These are phyloP conservation scores for Tribolium freemani DNA, from an alignment of 2,888 invertebrate species.

Conservation along the genomic window DNA sequence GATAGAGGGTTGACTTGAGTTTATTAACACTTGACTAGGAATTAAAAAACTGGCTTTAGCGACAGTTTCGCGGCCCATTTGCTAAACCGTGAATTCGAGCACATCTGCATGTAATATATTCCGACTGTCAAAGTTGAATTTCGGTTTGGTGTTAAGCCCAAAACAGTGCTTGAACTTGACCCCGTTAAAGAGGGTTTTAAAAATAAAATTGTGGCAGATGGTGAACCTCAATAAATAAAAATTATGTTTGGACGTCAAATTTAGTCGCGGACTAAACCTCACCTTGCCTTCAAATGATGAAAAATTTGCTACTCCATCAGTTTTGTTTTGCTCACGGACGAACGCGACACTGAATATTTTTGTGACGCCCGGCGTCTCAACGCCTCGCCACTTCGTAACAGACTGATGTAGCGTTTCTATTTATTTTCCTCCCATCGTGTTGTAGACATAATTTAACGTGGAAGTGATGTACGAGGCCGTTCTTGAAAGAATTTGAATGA, in stretches of 20 bases:
- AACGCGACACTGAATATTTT: slow-evolving; percentile 31
- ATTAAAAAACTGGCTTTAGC: neutral
- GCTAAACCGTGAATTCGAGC: neutral
- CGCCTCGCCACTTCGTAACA: slow-evolving; percentile 43
- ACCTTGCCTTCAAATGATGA: neutral
- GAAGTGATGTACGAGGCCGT: slow-evolving; percentile 38
- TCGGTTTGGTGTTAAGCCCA: slow-evolving; percentile 7
- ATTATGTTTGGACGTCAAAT: neutral
- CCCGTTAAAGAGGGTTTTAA: slow-evolving; percentile 32
- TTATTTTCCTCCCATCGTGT: slow-evolving; percentile 34
- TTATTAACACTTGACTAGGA: slow-evolving; percentile 10
- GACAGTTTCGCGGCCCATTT: slow-evolving; percentile 26
- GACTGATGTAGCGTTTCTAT: slow-evolving; percentile 45
- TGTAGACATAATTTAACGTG: slow-evolving; percentile 37
- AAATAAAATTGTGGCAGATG: slow-evolving; percentile 20
- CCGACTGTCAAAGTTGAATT: slow-evolving; percentile 22
- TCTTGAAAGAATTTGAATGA: slow-evolving; percentile 21
- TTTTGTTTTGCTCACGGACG: neutral
- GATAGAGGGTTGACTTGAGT: slow-evolving; percentile 15
- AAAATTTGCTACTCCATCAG: neutral
- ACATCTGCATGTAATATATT: slow-evolving; percentile 29
- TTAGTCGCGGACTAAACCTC: neutral
- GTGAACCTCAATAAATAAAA: neutral
- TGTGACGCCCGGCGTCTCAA: slow-evolving; percentile 51
- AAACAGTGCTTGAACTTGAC: slow-evolving; percentile 30